Evolutionary conservation across 2,797 vertebrate genomes (phyloP), one percentile per base, ranked within the genome.

Genomic region (Enoplosus armatus): DNA sequence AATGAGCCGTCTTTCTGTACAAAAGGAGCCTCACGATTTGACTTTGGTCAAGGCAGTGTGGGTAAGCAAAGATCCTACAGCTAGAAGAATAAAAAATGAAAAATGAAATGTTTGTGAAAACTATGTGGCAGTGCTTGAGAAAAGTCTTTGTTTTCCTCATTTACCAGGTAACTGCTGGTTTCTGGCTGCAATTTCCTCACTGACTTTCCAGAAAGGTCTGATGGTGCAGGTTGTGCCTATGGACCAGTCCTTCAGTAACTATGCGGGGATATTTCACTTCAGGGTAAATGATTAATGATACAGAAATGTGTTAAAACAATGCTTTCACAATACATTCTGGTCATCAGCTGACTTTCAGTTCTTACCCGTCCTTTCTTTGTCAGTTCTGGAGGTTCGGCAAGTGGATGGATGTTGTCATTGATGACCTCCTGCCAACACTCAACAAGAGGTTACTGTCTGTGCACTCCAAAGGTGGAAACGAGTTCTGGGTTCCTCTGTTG

Each of bases 371-470:
- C 24, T 71, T 37, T 74, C 16, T 81, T 35, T 67, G 10, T 58
- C 83, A 95, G 94, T 95, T 95, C 83, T 95, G 94, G 95, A 75
- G 91, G 66, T 95, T 90, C 47, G 95, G 93, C 18, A 90, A 90
- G 86, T 95, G 95, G 94, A 80, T 94, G 53, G 94, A 95, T 59
- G 94, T 95, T 59, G 93, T 95, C 75, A 93, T 95, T 60, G 95
- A 95, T 11, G 94, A 95, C 85, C 59, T 65, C 39, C 86, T 95
- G 79, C 94, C 95, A 26, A 88, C 47, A 0, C 14, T 85, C 5
- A 11, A 90, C 56, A 74, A 79, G 0, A 0, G 4, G 1, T 65
- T 93, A 0, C 62, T 97, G 71, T 97, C 92, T 66, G 94, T 97
- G 63, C 87, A 72, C n/a, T 91, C 95, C 1, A 93, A 90, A 78